A percentile compares a stretch with the other conserved stretches of the same genome.
Conservation (phyloP, 2,113 vertebrate genomes). For the Rallus limicola region DNA sequence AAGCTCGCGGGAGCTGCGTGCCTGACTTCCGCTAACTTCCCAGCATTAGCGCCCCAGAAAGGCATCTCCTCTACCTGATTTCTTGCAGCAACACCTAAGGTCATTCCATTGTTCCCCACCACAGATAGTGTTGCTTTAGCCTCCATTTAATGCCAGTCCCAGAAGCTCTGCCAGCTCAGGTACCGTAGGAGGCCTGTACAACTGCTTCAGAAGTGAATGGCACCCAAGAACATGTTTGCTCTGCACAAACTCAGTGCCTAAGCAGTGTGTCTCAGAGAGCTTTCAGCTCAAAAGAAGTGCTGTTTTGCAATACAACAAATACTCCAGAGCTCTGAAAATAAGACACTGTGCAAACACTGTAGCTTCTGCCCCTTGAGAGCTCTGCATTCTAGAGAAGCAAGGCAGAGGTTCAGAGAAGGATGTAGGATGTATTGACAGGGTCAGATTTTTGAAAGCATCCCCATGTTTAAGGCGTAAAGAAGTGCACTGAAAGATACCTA, state of each 20-base stretch:
- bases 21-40: neutral
- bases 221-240: neutral
- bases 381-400: neutral
- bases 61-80: slow-evolving; percentile 36
- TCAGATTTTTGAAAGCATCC: neutral
- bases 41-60: slow-evolving; percentile 17
- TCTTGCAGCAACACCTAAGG: neutral
- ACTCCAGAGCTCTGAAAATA: neutral
- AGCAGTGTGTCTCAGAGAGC: neutral
- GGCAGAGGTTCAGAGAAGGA: neutral
- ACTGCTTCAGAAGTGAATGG: neutral
- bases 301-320: neutral
- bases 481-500: neutral
- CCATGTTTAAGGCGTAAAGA: neutral
- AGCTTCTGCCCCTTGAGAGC: neutral
- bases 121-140: neutral
- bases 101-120: neutral
- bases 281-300: neutral
- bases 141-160: neutral
- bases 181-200: neutral
- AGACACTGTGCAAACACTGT: neutral
- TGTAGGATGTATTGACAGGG: neutral
- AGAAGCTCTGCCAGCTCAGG: neutral
- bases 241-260: neutral
- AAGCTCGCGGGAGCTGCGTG: neutral